Evolutionary conservation across 2,888 invertebrate species (phyloP).

Genomic region (Bedellia somnulentella): DNA sequence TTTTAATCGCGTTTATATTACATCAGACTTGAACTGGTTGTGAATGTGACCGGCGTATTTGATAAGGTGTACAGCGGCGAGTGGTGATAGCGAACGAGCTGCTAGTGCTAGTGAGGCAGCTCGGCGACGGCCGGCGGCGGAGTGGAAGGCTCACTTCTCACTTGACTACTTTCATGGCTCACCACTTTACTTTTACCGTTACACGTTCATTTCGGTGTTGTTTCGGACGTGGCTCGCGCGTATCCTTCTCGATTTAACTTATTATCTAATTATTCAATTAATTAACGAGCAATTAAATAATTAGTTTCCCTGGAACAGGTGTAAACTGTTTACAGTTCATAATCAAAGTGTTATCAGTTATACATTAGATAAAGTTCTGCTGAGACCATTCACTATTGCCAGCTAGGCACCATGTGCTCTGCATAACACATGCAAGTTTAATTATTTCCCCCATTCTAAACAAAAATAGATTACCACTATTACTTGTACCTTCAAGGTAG

Average conservation of each 20-base stretch:
- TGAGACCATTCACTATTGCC: too few species aligned
- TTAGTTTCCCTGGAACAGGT: too few species aligned
- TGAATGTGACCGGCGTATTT: too few species aligned
- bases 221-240: constrained; percentile 37
- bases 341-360: too few species aligned
- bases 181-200: constrained; percentile 55
- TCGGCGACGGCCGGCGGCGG: constrained; percentile 20
- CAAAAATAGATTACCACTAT: too few species aligned
- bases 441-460: too few species aligned
- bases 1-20: too few species aligned
- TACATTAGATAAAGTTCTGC: too few species aligned
- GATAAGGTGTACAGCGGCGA: too few species aligned
- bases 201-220: constrained; percentile 49
- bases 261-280: constrained; percentile 28
- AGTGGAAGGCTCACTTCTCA: constrained; percentile 18
- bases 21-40: too few species aligned
- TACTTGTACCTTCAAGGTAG: constrained; percentile 23
- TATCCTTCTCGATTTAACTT: constrained; percentile 14
- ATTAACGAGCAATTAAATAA: constrained; percentile 16
- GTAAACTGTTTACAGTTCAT: too few species aligned
- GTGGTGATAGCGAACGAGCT: constrained; percentile 24
- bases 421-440: too few species aligned
- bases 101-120: constrained; percentile 36
- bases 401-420: constrained; percentile 58
- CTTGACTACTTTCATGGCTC: constrained; percentile 48